A percentile compares a stretch with the other conserved stretches of the same genome.
These are phyloP conservation scores for Nansenia antarctica DNA, from an alignment of 2,113 vertebrate genomes.

Conservation along the genomic window DNA sequence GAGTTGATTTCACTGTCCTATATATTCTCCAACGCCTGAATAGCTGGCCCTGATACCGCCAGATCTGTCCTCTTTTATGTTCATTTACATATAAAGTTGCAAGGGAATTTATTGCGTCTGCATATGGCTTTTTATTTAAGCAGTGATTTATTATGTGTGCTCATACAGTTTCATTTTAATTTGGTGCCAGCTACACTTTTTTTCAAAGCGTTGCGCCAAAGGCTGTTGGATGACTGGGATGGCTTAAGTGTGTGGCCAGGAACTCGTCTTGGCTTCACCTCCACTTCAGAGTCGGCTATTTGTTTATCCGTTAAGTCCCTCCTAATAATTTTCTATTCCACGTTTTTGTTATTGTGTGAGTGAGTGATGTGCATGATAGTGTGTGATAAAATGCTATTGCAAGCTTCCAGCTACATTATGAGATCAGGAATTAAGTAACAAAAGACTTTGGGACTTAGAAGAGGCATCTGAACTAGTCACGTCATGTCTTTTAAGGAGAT, in stretches of 20 bases:
- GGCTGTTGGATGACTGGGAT: slow-evolving; percentile 3
- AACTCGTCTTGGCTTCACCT: background rate
- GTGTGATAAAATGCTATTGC: background rate
- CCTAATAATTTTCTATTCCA: background rate
- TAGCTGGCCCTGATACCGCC: slow-evolving; percentile 7
- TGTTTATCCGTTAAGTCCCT: background rate
- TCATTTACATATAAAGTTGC: slow-evolving; percentile 58
- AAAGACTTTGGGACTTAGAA: background rate
- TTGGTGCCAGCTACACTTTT: slow-evolving; percentile 41
- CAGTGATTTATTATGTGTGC: slow-evolving; percentile 56
- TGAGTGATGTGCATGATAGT: background rate
- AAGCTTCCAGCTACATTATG: background rate
- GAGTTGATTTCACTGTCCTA: slow-evolving; percentile 28
- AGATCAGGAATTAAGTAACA: background rate
- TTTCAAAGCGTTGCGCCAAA: slow-evolving; percentile 29
- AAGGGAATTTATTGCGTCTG: slow-evolving; percentile 43
- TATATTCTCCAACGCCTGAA: slow-evolving; percentile 10
- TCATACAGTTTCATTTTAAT: slow-evolving; percentile 51
- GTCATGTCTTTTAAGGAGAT: background rate
- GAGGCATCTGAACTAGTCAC: background rate
- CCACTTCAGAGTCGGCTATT: background rate
- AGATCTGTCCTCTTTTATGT: slow-evolving; percentile 30
- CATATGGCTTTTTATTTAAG: slow-evolving; percentile 56
- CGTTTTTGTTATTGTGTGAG: background rate
- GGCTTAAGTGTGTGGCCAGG: background rate